A percentile compares a stretch with the other conserved stretches of the same genome.
These are phyloP conservation scores for Oreochromis spilurus DNA, from an alignment of 2,113 vertebrate species.

Conservation along the genomic window DNA sequence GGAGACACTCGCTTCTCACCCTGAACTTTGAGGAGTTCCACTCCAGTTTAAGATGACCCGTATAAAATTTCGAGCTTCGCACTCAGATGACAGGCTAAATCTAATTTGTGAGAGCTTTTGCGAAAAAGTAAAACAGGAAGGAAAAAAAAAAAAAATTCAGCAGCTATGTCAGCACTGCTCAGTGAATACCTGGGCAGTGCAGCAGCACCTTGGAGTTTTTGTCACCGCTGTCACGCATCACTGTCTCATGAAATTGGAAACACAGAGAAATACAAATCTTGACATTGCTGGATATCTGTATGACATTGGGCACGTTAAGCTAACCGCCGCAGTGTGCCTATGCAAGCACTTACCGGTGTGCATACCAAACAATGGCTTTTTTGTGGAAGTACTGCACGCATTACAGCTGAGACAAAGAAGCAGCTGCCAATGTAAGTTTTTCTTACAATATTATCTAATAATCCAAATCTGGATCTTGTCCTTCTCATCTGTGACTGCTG, in stretches of 20 bases:
- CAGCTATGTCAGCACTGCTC: constrained; percentile 45
- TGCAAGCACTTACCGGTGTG: constrained; percentile 26
- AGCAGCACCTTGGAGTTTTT: constrained; percentile 60
- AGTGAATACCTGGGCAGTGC: constrained; percentile 49
- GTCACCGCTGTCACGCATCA: constrained; percentile 69
- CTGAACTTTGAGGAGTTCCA: constrained; percentile 8
- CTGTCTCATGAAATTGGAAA: constrained; percentile 74
- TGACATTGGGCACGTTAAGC: constrained; percentile 62
- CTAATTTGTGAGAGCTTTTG: constrained; percentile 42
- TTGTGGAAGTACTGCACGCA: background rate
- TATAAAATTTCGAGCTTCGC: background rate
- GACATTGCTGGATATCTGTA: constrained; percentile 68
- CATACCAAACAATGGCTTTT: constrained; percentile 44
- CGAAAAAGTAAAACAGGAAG: constrained; percentile 28
- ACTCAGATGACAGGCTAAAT: constrained; percentile 37
- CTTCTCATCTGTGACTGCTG: constrained; percentile 11
- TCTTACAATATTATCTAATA: constrained; percentile 42
- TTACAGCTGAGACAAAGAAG: background rate
- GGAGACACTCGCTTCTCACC: background rate
- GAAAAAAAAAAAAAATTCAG: constrained; percentile 13
- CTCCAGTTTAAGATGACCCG: background rate
- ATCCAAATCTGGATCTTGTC: constrained; percentile 43
- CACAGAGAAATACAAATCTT: constrained; percentile 66
- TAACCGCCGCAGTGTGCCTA: constrained; percentile 30
- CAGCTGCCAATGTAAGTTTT: background rate